phyloP scores from a whole-genome alignment of 2,113 vertebrate genomes.

The Lasiurus borealis region DNA sequence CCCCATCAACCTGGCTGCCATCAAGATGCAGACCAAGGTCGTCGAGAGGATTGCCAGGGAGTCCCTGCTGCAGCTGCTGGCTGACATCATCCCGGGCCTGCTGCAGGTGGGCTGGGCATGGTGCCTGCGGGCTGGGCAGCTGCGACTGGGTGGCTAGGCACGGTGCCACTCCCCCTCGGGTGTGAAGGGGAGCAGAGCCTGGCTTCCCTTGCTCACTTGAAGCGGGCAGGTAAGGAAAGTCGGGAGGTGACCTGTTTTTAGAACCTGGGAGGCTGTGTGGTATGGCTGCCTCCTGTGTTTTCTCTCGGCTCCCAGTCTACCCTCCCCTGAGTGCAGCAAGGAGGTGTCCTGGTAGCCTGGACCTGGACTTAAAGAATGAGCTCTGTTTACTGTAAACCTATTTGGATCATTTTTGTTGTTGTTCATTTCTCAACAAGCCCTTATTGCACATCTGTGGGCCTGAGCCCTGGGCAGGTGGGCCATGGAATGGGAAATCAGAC shows the following conservation, averaged over 20 bases:
- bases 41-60: constrained; percentile 97
- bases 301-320: background rate
- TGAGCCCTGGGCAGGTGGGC: background rate
- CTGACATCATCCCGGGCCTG: constrained; percentile 97
- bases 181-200: no score
- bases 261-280: background rate
- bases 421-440: constrained; percentile 7
- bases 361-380: background rate
- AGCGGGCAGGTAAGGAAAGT: rapidly evolving
- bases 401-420: constrained; percentile 39
- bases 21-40: constrained; percentile 99
- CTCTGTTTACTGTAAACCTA: constrained; percentile 31
- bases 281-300: background rate
- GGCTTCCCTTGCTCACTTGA: no score
- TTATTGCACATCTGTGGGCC: background rate
- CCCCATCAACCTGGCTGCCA: constrained; percentile 98
- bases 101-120: constrained; percentile 90
- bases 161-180: no score
- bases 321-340: background rate
- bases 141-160: no score
- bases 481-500: background rate
- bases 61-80: constrained; percentile 93
- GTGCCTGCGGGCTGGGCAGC: background rate
- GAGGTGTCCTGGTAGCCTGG: background rate
- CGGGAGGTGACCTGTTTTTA: rapidly evolving